Conservation (phyloP, 1,140 invertebrate species). For the Zaprionus africanus region DNA sequence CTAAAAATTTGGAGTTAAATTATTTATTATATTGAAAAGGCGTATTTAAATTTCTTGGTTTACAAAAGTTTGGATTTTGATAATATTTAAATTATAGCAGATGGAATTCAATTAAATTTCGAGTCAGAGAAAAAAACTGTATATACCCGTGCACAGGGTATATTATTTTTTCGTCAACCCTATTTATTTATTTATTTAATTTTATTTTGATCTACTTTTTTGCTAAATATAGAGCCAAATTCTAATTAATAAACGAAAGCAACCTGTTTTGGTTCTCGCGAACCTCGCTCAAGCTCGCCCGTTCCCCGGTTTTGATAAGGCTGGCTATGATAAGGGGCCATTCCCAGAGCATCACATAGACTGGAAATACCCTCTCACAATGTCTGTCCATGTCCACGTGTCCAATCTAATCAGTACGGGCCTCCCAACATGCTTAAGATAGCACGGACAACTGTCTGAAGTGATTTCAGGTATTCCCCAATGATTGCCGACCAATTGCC, state of each 20-base stretch:
- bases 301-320: background rate
- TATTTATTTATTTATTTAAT: too few species aligned
- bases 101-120: too few species aligned
- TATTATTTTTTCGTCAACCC: too few species aligned
- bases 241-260: constrained; percentile 8
- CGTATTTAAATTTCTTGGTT: too few species aligned
- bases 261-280: background rate
- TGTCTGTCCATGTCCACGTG: background rate
- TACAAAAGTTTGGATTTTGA: too few species aligned
- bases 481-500: background rate
- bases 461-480: constrained; percentile 35
- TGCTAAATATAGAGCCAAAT: constrained; percentile 20
- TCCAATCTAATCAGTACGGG: constrained; percentile 12
- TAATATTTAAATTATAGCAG: too few species aligned
- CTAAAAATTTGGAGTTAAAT: too few species aligned
- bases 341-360: constrained; percentile 18
- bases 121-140: too few species aligned
- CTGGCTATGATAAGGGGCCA: constrained; percentile 10
- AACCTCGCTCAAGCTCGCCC: background rate
- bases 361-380: background rate
- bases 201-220: background rate
- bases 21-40: too few species aligned
- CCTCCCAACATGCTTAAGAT: background rate
- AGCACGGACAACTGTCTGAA: background rate
- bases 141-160: too few species aligned